These are phyloP conservation scores for Stenotaenia linearis DNA, from an alignment of 2,888 invertebrate species.

Conservation along the genomic window DNA sequence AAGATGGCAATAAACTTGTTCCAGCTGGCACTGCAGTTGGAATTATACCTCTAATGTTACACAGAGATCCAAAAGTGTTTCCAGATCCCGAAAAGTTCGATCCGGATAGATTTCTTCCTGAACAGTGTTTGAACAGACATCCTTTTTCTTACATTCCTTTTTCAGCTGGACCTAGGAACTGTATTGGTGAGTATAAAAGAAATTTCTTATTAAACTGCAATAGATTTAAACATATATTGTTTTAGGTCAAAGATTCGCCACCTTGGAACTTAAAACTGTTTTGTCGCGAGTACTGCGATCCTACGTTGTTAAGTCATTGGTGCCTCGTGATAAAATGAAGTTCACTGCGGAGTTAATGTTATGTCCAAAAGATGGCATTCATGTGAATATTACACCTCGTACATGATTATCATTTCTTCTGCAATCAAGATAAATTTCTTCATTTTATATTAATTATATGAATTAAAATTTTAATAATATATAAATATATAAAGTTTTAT, in stretches of 20 bases:
- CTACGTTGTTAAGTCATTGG: conserved; percentile 54
- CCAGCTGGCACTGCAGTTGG: not conserved
- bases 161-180: conserved; percentile 48
- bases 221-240: no score
- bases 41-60: conserved; percentile 50
- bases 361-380: conserved; percentile 56
- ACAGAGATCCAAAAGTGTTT: conserved; percentile 59
- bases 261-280: conserved; percentile 56
- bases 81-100: conserved; percentile 65
- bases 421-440: no score
- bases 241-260: conserved; percentile 57
- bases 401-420: no score
- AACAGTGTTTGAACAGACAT: conserved; percentile 67
- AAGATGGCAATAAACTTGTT: not conserved
- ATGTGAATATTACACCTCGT: conserved; percentile 45
- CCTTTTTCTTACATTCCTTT: conserved; percentile 49
- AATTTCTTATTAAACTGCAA: no score
- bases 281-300: conserved; percentile 56
- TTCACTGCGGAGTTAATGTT: conserved; percentile 58
- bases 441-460: no score
- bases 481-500: no score
- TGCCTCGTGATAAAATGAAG: conserved; percentile 55
- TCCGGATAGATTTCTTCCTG: conserved; percentile 70
- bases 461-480: no score
- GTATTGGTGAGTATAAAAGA: conserved; percentile 18